A percentile compares a stretch with the other conserved stretches of the same genome.
Conservation (phyloP, 2,888 invertebrate genomes). For the Nebria brevicollis region DNA sequence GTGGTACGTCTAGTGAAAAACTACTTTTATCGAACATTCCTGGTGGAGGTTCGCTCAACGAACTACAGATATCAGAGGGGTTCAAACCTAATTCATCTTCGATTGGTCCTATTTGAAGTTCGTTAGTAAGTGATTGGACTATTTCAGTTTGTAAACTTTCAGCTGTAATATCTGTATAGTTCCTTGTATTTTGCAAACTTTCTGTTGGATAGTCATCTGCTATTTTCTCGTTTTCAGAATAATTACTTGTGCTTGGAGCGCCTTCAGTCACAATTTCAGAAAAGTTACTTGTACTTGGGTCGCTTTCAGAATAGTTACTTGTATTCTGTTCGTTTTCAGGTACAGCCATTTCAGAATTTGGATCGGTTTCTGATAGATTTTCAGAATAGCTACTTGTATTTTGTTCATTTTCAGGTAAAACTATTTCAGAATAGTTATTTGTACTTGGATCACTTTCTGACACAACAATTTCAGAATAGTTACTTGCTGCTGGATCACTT, state of each 20-base stretch:
- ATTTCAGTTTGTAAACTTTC: conserved; percentile 12
- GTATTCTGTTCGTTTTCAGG: neutral
- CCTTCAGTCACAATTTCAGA: neutral
- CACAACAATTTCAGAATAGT: conserved; percentile 8
- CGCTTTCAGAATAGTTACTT: neutral
- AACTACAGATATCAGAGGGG: conserved; percentile 59
- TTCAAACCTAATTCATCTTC: conserved; percentile 43
- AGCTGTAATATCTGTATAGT: neutral
- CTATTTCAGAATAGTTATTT: conserved; percentile 17
- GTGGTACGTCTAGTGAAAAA: conserved; percentile 24
- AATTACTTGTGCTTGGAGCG: conserved; percentile 14
- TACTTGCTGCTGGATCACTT: neutral
- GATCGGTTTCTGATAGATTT: neutral
- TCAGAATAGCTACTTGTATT: conserved; percentile 3
- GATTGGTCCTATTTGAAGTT: conserved; percentile 36
- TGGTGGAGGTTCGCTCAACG: conserved; percentile 62
- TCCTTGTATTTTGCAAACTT: conserved; percentile 7
- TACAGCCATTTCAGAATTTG: neutral
- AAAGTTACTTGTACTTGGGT: neutral
- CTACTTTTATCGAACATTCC: conserved; percentile 49
- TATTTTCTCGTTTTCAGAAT: conserved; percentile 7
- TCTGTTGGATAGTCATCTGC: conserved; percentile 6
- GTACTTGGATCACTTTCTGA: conserved; percentile 3
- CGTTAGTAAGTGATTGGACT: conserved; percentile 19
- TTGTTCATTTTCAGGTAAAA: conserved; percentile 25